A percentile compares a stretch with the other conserved stretches of the same genome.
Evolutionary conservation across 1,140 invertebrate genomes (phyloP).

Genomic region (Lucilia cuprina): DNA sequence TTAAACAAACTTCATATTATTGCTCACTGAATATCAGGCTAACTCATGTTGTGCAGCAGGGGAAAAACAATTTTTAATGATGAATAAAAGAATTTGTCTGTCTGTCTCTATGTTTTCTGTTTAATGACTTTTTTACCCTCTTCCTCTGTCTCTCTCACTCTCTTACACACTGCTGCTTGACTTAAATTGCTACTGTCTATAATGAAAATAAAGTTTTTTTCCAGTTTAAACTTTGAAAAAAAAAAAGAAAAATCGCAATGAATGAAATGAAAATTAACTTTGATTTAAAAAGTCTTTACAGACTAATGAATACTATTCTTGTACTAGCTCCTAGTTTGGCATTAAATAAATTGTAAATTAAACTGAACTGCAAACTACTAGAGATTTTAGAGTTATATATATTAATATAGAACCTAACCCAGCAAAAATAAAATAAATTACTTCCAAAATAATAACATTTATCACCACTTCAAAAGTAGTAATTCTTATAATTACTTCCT

Average conservation of each 20-base stretch:
- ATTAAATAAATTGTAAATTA: neutral
- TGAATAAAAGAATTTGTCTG: neutral
- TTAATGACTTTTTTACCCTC: neutral
- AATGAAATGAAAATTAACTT: neutral
- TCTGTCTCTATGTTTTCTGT: neutral
- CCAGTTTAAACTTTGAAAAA: too few species aligned
- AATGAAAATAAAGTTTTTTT: neutral
- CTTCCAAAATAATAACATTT: too few species aligned
- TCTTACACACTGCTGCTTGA: neutral
- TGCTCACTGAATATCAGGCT: neutral
- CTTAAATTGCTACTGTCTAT: neutral
- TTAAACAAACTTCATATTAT: neutral
- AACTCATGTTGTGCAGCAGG: neutral
- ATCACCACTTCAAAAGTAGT: too few species aligned
- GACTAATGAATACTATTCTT: neutral
- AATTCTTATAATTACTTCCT: too few species aligned
- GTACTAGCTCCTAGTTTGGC: neutral
- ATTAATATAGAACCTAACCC: neutral
- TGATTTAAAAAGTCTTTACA: neutral
- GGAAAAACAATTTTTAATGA: slow-evolving; percentile 14
- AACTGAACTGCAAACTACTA: neutral
- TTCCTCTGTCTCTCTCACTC: too few species aligned
- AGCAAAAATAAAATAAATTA: too few species aligned
- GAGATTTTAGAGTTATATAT: neutral
- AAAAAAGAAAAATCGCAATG: neutral